Percentiles rank a stretch among this genome's conserved stretches.
These are phyloP conservation scores for Lithophane leautieri DNA, from an alignment of 2,888 invertebrate genomes.

Conservation along the genomic window DNA sequence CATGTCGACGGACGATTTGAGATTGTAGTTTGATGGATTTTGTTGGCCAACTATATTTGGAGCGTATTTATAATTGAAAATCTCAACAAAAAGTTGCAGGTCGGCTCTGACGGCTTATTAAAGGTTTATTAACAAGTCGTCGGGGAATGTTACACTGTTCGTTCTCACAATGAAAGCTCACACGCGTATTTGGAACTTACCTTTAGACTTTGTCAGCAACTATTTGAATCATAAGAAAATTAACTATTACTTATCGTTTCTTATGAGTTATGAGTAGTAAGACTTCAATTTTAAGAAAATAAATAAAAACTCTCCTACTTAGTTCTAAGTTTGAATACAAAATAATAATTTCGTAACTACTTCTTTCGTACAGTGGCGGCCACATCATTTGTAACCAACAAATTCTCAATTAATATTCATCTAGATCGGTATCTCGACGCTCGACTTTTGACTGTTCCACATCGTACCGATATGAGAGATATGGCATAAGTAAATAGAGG, in stretches of 20 bases:
- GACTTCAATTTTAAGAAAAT: neutral
- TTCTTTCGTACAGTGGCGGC: constrained; percentile 61
- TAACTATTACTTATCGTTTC: neutral
- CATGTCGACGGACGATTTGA: constrained; percentile 71
- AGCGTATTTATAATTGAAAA: constrained; percentile 62
- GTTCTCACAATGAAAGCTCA: constrained; percentile 49
- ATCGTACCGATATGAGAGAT: constrained; percentile 60
- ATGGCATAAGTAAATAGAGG: constrained; percentile 64
- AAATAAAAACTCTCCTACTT: constrained; percentile 15
- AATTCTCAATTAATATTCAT: constrained; percentile 71
- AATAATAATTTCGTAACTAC: constrained; percentile 52
- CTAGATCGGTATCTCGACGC: constrained; percentile 67
- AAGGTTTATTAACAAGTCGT: constrained; percentile 57
- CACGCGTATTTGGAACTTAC: constrained; percentile 24
- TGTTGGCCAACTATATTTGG: constrained; percentile 61
- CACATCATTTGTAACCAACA: constrained; percentile 66
- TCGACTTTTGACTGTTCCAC: constrained; percentile 69
- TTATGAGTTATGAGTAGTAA: neutral
- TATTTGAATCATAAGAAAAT: constrained; percentile 4
- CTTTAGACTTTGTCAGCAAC: neutral
- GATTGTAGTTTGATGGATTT: constrained; percentile 61
- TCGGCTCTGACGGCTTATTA: constrained; percentile 50
- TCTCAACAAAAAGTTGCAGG: constrained; percentile 55
- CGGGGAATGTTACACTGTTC: constrained; percentile 54
- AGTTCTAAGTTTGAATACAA: constrained; percentile 38